Conservation (phyloP, 2,113 vertebrate species). For the Daphoenositta chrysoptera region DNA sequence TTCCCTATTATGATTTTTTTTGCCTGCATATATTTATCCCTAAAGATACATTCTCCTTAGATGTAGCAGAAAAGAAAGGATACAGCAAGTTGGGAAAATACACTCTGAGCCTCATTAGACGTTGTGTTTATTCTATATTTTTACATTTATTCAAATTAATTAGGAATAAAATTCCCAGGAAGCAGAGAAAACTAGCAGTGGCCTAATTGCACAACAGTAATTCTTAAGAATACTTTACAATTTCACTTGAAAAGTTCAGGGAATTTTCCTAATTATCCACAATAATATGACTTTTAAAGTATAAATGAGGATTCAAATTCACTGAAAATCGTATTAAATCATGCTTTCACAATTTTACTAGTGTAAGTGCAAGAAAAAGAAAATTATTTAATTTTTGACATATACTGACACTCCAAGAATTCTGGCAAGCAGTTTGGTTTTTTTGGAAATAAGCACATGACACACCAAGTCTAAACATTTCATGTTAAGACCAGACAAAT, state of each 20-base stretch:
- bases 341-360: not conserved
- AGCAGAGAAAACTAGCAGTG: not conserved
- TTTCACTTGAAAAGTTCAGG: not conserved
- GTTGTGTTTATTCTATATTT: not conserved
- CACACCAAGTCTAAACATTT: not conserved
- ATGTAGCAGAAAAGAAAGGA: not conserved
- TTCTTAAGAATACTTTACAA: not conserved
- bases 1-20: not conserved
- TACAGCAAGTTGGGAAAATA: not conserved
- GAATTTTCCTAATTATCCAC: not conserved
- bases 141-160: not conserved
- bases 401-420: not conserved
- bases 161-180: not conserved
- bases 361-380: not conserved
- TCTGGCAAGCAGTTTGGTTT: not conserved
- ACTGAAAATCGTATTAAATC: not conserved
- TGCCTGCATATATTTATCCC: not conserved
- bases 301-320: not conserved
- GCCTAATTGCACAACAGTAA: not conserved
- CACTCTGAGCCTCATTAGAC: not conserved
- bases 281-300: not conserved
- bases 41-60: not conserved
- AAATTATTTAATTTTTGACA: not conserved
- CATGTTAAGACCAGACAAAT: not conserved
- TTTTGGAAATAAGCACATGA: not conserved